phyloP scores from a whole-genome alignment of 2,888 invertebrate genomes.

The Muscina levida region DNA sequence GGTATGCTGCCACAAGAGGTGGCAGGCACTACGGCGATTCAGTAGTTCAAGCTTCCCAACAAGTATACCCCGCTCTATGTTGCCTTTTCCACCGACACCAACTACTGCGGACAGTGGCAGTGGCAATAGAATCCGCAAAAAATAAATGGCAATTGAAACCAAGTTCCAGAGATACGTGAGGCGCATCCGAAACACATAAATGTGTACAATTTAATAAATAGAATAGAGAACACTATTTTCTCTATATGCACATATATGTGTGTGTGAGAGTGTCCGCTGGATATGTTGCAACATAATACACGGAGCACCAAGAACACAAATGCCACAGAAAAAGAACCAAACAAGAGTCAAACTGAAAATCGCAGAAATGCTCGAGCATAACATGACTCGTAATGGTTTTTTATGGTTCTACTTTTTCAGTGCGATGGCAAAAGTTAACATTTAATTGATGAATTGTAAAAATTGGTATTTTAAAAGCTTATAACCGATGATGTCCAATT shows the following conservation, averaged over 20 bases:
- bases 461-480: slow-evolving; percentile 49
- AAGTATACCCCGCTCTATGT: too few species aligned
- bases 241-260: too few species aligned
- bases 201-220: slow-evolving; percentile 65
- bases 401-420: slow-evolving; percentile 32
- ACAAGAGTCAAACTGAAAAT: slow-evolving; percentile 19
- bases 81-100: neutral
- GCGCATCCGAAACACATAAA: slow-evolving; percentile 60
- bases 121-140: slow-evolving; percentile 63
- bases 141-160: slow-evolving; percentile 67
- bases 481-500: slow-evolving; percentile 49
- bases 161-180: slow-evolving; percentile 64
- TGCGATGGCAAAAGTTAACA: slow-evolving; percentile 49
- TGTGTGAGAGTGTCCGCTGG: slow-evolving; percentile 36
- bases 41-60: slow-evolving; percentile 1
- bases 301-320: neutral
- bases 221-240: slow-evolving; percentile 31
- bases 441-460: slow-evolving; percentile 63
- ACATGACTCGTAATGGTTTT: slow-evolving; percentile 55
- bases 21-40: slow-evolving; percentile 35
- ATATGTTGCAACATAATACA: slow-evolving; percentile 38
- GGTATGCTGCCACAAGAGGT: slow-evolving; percentile 20
- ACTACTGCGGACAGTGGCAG: slow-evolving; percentile 4
- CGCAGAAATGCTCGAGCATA: slow-evolving; percentile 40
- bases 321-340: slow-evolving; percentile 5